These are phyloP conservation scores for Ganaspis brasiliensis DNA, from an alignment of 2,888 invertebrate genomes.

Conservation along the genomic window DNA sequence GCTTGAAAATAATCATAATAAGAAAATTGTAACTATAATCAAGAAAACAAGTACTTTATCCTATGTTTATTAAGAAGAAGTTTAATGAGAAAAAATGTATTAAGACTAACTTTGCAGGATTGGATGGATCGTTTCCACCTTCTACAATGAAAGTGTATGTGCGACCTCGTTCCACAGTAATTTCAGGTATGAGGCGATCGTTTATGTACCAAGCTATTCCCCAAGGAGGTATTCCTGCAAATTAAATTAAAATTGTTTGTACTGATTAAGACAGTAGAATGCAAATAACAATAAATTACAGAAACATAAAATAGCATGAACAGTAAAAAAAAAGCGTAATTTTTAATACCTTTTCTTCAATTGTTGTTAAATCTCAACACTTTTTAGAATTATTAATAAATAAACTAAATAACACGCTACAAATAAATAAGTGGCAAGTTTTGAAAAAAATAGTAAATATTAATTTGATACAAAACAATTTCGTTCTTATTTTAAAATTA, in stretches of 20 bases:
- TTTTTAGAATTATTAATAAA: too few species aligned
- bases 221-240: constrained; percentile 88
- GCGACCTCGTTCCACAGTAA: constrained; percentile 92
- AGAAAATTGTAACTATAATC: constrained; percentile 6
- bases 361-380: too few species aligned
- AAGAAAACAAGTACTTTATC: neutral
- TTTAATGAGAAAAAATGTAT: constrained; percentile 34
- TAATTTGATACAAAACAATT: too few species aligned
- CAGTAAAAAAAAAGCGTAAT: too few species aligned
- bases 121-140: constrained; percentile 90
- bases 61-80: constrained; percentile 7
- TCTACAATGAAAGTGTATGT: constrained; percentile 93
- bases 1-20: neutral
- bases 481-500: too few species aligned
- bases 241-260: constrained; percentile 12
- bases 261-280: constrained; percentile 1
- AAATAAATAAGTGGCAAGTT: too few species aligned
- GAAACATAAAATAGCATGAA: neutral
- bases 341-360: too few species aligned
- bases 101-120: constrained; percentile 86
- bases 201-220: constrained; percentile 97
- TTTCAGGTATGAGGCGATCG: constrained; percentile 93
- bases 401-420: too few species aligned
- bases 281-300: neutral
- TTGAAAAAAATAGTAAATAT: too few species aligned